Evolutionary conservation across 1,140 invertebrate genomes (phyloP), one percentile per base, ranked within the genome.

Genomic region (Hirudo medicinalis): DNA sequence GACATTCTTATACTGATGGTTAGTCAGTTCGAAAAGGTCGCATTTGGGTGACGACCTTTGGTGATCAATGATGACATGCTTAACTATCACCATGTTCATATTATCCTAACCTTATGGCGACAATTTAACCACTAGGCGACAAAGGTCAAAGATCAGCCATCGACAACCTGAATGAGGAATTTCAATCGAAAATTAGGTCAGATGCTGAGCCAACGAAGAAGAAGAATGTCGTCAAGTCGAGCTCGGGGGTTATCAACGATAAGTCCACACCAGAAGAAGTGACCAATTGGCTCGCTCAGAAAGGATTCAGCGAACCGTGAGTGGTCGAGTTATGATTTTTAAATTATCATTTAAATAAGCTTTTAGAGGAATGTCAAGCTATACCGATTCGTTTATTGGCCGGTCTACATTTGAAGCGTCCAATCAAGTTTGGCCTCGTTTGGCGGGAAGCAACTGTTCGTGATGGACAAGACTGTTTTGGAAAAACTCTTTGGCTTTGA

Each of bases 351-450:
- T 32, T 63, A 13, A 22, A 63, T 63, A 6, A 63, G 9, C 19
- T 32, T 25, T 63, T 1, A n/a, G 11, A 5, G 15, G 29, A 22
- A 63, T 63, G 9, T 63, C 11, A 63, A 13, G 29, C 4, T 60
- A 5, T 22, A 6, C 15, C 8, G 4, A n/a, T 27, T 25, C 15
- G 8, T 15, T 63, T 32, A 63, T 63, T 63, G 57, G 11, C 19
- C 8, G 22, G 1, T 63, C 20, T 63, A n/a, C 15, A 22, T 25
- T 63, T 49, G 5, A 22, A 63, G 57, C 22, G 57, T 63, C 22
- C 57, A 63, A 63, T 63, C 57, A 32, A 63, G 57, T 63, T 63
- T 63, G 57, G 22, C 57, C 22, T 25, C 57, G 19, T 63, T 63
- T 63, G 57, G 57, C 19, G 57, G 57, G 57, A 63, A 63, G 15